Evolutionary conservation across 1,140 invertebrate species (phyloP).

Genomic region (Acromyrmex heyeri): DNA sequence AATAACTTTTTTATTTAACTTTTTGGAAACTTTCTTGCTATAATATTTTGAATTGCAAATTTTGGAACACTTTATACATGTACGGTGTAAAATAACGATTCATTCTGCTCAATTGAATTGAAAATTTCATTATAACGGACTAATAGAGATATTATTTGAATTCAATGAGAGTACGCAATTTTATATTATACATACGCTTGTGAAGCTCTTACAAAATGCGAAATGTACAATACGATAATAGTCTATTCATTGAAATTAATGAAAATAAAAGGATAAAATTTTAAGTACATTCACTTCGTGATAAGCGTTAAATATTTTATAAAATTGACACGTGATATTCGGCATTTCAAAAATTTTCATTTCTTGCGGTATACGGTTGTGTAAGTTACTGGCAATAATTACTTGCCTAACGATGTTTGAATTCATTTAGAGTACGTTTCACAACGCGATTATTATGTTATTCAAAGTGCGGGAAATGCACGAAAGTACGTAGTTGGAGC

Average conservation of each 20-base stretch:
- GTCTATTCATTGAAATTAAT: background rate
- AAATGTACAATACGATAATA: background rate
- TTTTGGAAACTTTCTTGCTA: too few relatives aligned
- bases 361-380: background rate
- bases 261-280: background rate
- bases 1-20: too few relatives aligned
- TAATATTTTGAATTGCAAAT: too few relatives aligned
- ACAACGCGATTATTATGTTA: constrained; percentile 12
- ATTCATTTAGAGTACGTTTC: constrained; percentile 1
- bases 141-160: constrained; percentile 11
- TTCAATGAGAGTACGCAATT: background rate
- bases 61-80: too few relatives aligned
- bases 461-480: constrained; percentile 26
- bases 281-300: background rate
- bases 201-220: background rate
- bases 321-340: background rate
- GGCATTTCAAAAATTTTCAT: background rate
- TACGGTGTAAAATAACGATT: background rate
- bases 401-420: background rate
- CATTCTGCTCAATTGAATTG: background rate
- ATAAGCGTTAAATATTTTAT: background rate
- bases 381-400: background rate
- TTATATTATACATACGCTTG: background rate
- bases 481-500: constrained; percentile 26
- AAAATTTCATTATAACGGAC: background rate